A percentile compares a stretch with the other conserved stretches of the same genome.
These are phyloP conservation scores for Ctenopoma multispine DNA, from an alignment of 2,797 vertebrate species.

Conservation along the genomic window DNA sequence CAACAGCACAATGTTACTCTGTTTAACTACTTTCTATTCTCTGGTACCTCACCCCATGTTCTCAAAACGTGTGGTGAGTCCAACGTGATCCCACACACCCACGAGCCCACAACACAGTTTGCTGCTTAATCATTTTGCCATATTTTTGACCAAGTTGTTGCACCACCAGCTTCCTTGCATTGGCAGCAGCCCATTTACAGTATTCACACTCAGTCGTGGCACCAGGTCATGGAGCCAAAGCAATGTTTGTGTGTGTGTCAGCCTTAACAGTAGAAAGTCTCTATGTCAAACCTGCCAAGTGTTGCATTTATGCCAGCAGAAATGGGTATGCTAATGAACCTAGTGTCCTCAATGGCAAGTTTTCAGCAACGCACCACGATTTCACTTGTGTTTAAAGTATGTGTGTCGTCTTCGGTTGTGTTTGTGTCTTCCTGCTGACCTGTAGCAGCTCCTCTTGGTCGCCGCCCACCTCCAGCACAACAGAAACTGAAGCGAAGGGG, in stretches of 20 bases:
- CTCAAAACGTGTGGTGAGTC: not conserved
- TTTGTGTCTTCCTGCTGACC: constrained; percentile 66
- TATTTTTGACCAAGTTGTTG: not conserved
- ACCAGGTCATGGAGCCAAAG: not conserved
- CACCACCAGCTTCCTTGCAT: not conserved
- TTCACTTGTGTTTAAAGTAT: not conserved
- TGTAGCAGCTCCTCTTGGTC: constrained; percentile 89
- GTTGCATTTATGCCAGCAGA: not conserved
- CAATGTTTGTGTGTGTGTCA: not conserved
- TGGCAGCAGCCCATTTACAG: not conserved
- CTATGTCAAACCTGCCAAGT: not conserved
- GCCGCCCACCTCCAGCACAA: constrained; percentile 90
- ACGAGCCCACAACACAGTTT: too few species aligned
- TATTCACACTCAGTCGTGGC: not conserved
- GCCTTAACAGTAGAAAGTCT: not conserved
- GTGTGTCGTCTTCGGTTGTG: not conserved
- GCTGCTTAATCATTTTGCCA: too few species aligned
- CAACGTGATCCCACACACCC: too few species aligned
- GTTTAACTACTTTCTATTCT: too few species aligned
- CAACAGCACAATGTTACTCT: too few species aligned
- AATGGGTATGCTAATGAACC: not conserved
- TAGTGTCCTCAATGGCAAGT: not conserved
- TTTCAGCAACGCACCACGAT: not conserved
- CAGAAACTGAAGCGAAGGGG: constrained; percentile 91
- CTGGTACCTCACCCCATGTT: too few species aligned